Evolutionary conservation across 2,113 vertebrate genomes (phyloP).

Genomic region (Melanerpes aurifrons): DNA sequence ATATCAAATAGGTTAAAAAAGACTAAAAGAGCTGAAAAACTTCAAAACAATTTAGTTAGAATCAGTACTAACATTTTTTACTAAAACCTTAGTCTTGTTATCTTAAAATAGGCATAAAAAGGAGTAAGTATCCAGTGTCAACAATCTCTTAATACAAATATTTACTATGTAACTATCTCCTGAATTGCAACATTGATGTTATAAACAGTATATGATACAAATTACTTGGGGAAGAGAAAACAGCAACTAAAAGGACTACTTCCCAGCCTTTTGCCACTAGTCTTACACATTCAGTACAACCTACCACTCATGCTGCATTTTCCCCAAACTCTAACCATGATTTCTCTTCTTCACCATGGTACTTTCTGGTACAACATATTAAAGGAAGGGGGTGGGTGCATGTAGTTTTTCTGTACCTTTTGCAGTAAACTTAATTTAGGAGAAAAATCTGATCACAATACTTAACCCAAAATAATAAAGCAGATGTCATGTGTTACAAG

Average conservation of each 20-base stretch:
- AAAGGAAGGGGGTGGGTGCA: neutral
- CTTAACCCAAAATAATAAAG: conserved; percentile 2
- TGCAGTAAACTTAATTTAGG: neutral
- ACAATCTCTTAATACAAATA: neutral
- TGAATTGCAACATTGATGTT: neutral
- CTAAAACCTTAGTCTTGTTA: neutral
- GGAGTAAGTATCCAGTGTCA: neutral
- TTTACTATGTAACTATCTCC: neutral
- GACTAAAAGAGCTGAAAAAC: neutral
- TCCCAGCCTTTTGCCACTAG: neutral
- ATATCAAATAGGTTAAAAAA: neutral
- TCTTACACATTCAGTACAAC: neutral
- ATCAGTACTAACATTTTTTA: neutral
- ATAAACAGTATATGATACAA: neutral
- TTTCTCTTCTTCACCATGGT: neutral
- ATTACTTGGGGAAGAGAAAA: neutral
- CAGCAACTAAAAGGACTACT: neutral
- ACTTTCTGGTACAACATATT: conserved; percentile 5
- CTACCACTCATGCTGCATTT: neutral
- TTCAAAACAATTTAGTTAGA: neutral
- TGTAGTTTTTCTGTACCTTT: conserved; percentile 5
- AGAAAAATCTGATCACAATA: neutral
- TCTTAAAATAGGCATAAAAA: conserved; percentile 4
- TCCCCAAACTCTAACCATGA: neutral
- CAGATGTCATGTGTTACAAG: neutral